Evolutionary conservation across 1,140 invertebrate genomes (phyloP).

Genomic region (Temnothorax nylanderi): DNA sequence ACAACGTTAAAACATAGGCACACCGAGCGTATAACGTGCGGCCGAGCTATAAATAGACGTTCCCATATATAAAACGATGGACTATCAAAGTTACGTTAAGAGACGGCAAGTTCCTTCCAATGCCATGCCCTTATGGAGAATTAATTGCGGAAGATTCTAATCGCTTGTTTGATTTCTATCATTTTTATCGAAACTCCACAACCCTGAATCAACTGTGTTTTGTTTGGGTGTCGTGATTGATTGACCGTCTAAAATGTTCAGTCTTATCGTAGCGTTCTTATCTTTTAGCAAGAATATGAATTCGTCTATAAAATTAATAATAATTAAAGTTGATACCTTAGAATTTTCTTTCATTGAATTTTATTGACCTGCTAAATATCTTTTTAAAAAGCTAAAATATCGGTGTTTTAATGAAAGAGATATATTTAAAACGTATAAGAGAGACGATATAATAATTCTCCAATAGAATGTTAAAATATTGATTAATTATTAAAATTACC

Average conservation of each 20-base stretch:
- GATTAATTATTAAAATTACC: not conserved
- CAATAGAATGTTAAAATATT: constrained; percentile 5
- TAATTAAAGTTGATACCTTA: not conserved
- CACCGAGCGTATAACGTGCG: constrained; percentile 33
- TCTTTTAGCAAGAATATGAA: not conserved
- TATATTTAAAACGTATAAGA: not conserved
- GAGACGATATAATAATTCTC: not conserved
- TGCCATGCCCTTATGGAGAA: not conserved
- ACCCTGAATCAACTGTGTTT: not conserved
- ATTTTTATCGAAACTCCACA: not conserved
- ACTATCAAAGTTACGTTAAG: constrained; percentile 45
- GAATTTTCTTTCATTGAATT: not conserved
- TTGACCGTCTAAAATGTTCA: not conserved
- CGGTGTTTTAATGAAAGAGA: not conserved
- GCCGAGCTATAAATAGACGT: constrained; percentile 41
- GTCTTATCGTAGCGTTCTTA: not conserved
- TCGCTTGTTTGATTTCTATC: not conserved
- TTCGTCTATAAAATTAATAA: not conserved
- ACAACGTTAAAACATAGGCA: constrained; percentile 53
- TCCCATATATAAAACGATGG: constrained; percentile 32
- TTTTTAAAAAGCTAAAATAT: not conserved
- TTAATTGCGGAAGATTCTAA: constrained; percentile 4
- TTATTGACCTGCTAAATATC: not conserved
- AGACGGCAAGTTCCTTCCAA: constrained; percentile 7
- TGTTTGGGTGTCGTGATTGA: not conserved